A percentile compares a stretch with the other conserved stretches of the same genome.
Evolutionary conservation across 2,797 vertebrate species (phyloP).

Genomic region (Labeo calbasu): DNA sequence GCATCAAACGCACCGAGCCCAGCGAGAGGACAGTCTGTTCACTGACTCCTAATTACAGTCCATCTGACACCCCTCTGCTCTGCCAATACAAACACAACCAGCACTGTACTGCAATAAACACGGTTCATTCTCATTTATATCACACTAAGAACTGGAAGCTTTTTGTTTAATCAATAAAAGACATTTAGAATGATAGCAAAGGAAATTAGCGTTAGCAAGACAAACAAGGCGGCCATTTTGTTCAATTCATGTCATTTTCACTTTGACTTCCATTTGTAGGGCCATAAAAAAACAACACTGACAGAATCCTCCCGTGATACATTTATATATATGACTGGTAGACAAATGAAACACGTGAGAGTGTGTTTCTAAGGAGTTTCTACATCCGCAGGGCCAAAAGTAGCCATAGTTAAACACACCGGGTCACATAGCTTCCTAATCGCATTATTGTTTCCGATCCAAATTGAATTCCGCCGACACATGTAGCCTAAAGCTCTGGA

Average conservation of each 20-base stretch:
- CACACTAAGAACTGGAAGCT: background rate
- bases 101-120: background rate
- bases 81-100: conserved; percentile 69
- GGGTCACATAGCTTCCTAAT: conserved; percentile 7
- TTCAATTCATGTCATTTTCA: background rate
- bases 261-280: no score
- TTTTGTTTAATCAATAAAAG: background rate
- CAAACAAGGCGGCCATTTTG: background rate
- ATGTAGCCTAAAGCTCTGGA: conserved; percentile 44
- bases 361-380: background rate
- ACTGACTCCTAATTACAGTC: conserved; percentile 89
- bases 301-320: no score
- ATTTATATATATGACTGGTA: background rate
- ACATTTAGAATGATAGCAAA: background rate
- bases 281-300: background rate
- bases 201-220: background rate
- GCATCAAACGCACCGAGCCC: conserved; percentile 87
- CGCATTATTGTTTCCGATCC: conserved; percentile 14
- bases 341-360: background rate
- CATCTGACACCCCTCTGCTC: conserved; percentile 83
- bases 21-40: conserved; percentile 89
- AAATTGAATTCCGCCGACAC: conserved; percentile 45
- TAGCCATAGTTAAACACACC: background rate
- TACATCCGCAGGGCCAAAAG: background rate
- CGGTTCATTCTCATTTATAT: background rate